Conservation (phyloP, 2,797 vertebrate species). For the Bradypus variegatus region DNA sequence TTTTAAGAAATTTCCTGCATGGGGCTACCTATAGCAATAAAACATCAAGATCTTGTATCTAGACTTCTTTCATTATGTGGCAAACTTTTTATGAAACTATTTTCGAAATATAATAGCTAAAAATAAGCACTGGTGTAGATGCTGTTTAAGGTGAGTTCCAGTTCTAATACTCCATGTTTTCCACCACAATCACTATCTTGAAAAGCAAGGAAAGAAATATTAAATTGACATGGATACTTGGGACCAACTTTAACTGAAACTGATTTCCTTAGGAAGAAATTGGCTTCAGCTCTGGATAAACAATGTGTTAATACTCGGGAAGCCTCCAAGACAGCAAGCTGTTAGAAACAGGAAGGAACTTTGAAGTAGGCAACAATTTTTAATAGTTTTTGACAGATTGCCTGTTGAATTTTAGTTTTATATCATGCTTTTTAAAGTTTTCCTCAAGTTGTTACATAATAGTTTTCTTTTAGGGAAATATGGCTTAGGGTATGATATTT, state of each 20-base stretch:
- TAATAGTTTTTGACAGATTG: neutral
- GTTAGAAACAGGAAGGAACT: neutral
- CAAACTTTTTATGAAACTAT: neutral
- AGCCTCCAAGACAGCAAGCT: neutral
- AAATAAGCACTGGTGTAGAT: neutral
- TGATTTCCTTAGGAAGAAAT: neutral
- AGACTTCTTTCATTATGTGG: neutral
- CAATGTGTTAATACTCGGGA: neutral
- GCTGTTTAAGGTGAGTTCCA: neutral
- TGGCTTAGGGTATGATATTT: neutral
- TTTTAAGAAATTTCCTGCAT: neutral
- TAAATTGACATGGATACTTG: neutral
- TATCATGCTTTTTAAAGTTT: slow-evolving; percentile 23
- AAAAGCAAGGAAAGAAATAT: neutral
- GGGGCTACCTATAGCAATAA: neutral
- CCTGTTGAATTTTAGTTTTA: slow-evolving; percentile 20
- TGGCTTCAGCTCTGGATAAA: neutral
- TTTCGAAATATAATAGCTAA: neutral
- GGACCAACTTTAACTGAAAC: neutral
- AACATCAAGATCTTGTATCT: neutral
- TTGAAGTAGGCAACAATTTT: slow-evolving; percentile 6
- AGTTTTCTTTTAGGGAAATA: neutral
- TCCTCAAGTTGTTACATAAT: slow-evolving; percentile 30
- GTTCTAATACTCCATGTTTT: neutral
- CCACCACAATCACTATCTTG: neutral